Conservation (phyloP, 1,140 invertebrate species). For the Leptopilina clavipes region DNA sequence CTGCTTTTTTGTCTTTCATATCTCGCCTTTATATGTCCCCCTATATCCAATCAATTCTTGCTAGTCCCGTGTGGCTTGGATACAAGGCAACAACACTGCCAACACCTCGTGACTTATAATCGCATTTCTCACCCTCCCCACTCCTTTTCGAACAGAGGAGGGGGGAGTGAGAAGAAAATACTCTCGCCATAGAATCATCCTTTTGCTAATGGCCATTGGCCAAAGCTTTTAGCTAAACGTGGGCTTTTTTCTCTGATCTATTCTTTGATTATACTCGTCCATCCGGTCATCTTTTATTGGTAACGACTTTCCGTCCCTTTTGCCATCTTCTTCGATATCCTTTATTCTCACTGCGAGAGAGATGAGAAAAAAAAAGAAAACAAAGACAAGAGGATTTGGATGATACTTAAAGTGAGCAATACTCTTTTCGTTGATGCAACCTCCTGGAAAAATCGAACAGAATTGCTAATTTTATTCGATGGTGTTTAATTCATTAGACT, state of each 20-base stretch:
- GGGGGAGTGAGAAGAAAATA: no score
- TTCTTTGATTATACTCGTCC: conserved; percentile 75
- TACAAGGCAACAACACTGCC: conserved; percentile 55
- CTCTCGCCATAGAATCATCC: conserved; percentile 65
- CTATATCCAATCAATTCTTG: conserved; percentile 71
- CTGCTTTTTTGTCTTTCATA: conserved; percentile 68
- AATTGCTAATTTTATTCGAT: conserved; percentile 16
- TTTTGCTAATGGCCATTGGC: conserved; percentile 70
- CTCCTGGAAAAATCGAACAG: conserved; percentile 3
- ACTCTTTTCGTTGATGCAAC: not conserved
- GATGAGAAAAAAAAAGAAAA: conserved; percentile 36
- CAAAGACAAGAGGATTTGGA: no score
- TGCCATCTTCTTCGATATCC: conserved; percentile 45
- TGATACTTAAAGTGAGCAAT: conserved; percentile 1
- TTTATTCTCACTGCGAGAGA: not conserved
- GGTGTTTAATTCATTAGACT: not conserved
- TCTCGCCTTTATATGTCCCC: conserved; percentile 60
- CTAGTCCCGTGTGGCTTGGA: conserved; percentile 55
- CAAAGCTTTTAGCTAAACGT: conserved; percentile 75
- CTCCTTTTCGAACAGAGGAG: conserved; percentile 33
- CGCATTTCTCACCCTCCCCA: conserved; percentile 70
- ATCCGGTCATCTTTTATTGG: conserved; percentile 71
- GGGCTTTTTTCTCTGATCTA: conserved; percentile 70
- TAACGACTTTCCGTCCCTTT: conserved; percentile 61
- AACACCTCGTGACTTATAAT: conserved; percentile 75